Base-by-base conservation (phyloP, 2,888 invertebrate genomes). In the Drosophila basisetae region DNA sequence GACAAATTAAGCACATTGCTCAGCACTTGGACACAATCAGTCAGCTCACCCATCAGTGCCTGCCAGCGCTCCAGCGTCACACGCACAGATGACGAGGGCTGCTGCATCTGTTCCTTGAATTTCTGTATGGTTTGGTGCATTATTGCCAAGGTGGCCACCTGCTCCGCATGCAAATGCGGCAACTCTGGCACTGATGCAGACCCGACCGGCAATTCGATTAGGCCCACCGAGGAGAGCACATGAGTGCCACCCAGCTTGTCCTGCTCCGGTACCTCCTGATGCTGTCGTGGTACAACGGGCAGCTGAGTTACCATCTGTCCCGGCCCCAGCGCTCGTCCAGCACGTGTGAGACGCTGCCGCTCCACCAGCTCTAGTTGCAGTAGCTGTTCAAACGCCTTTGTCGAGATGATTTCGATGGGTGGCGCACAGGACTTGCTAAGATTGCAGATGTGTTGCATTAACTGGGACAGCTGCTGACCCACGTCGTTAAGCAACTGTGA, bases 1-100 rank as follows among this genome's bases (percentile, higher is more conserved):
- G 84, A 56, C 33, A 85, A 68, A 16, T 85, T 83, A 4, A 87
- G 74, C 18, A 84, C 75, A 47, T 87, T 85, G 65, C 78, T 69
- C 35, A 85, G 56, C n/a, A 76, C 52, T 18, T 73, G 70, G 11
- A 87, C 64, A 35, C 78, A 82, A 28, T 66, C 68, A 11, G 74
- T 61, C 2, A 85, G 56, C 16, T 84, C 85, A 6, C 52, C 52
- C 41, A 76, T 33, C n/a, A 80, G n/a, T 10, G 54, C 13, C 37
- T 73, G 68, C 56, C 77, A 55, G 5, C 58, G 55, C 35, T 68
- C 62, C 30, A 68, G 37, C 30, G 69, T 67, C n/a, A 33, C 28
- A 9, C 35, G 60, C 59, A 76, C 53, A 22, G 59, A 30, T 7
- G 62, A 31, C 28, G 69, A 66, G 10, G 67, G 37, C 33, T 70